Evolutionary conservation across 1,140 invertebrate genomes (phyloP), one percentile per base, ranked within the genome.

Genomic region (Drosophila willistoni): DNA sequence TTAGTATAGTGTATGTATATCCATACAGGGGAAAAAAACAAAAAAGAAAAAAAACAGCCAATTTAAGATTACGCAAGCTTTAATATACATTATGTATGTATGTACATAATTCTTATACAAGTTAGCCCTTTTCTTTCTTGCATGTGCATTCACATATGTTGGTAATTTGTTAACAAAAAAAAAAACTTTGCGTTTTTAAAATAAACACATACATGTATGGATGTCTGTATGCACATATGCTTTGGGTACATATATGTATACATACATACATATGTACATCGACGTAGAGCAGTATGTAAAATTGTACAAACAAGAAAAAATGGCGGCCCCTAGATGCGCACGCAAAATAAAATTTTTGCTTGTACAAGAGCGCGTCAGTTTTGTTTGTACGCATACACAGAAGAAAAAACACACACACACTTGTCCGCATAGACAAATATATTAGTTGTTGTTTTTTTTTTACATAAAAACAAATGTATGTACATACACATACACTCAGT

Each of bases 301-400:
- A 70, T 76, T 66, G 55, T 72, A 81, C 73, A 87, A 82, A 73
- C 66, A 68, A 72, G 64, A 83, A 77, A 84, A 86, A 87, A 86
- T 89, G 83, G 83, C 83, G 83, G 70, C 79, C 79, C 66, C 66
- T 73, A 79, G 84, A 86, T 86, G 83, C 83, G 83, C 83, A 86
- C 83, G 83, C 83, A 86, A 86, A 86, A 86, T 89, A 89, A 66
- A 81, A 79, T 77, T 83, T 76, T 74, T 62, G 75, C 72, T 75
- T 55, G 44, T 51, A 51, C 55, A 81, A 68, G 67, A 39, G 36
- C 65, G 74, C 74, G 75, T 77, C 75, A 61, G 34, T 77, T 73
- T 73, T 79, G 76, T 72, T 71, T 68, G 61, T 77, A 76, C 68
- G 51, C 61, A 82, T 47, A 67, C 63, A 25, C 39, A 36, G 19